Evolutionary conservation across 64 coral and sea anemone species (phyloP).

Genomic region (Dendronephthya gigantea): DNA sequence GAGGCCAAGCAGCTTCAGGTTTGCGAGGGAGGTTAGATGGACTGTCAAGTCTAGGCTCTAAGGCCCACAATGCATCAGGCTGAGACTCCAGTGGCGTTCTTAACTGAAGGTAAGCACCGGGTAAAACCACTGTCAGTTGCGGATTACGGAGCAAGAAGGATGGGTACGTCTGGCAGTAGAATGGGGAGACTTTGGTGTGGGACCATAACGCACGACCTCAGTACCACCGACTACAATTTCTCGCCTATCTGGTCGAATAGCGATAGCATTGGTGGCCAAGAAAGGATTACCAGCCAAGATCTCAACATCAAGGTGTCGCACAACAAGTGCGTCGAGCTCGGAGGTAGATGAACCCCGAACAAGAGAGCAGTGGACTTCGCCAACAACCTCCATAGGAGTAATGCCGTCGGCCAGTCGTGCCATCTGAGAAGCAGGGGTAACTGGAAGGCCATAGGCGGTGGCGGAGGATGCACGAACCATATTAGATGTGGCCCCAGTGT

Average conservation of each 20-base stretch:
- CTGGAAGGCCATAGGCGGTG: not conserved
- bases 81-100: constrained; percentile 14
- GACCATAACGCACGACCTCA: constrained; percentile 31
- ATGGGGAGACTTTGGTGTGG: not conserved
- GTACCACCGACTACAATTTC: constrained; percentile 35
- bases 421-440: too few species aligned
- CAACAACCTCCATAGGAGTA: constrained; percentile 23
- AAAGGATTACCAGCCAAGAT: constrained; percentile 33
- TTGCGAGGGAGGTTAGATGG: constrained; percentile 26
- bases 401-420: constrained; percentile 23
- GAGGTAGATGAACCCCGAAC: too few species aligned
- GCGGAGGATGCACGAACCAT: constrained; percentile 27
- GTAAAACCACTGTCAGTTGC: constrained; percentile 13
- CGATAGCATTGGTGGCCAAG: not conserved
- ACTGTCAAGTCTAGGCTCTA: constrained; percentile 27
- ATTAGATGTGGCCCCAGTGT: constrained; percentile 36
- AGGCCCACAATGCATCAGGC: constrained; percentile 20
- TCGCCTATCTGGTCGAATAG: not conserved
- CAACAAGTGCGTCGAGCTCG: constrained; percentile 9
- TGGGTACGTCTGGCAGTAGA: not conserved
- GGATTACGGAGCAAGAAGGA: constrained; percentile 9
- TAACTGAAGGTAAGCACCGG: constrained; percentile 19
- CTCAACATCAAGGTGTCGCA: constrained; percentile 31
- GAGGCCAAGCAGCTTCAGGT: constrained; percentile 16
- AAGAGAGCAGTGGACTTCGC: constrained; percentile 37